phyloP scores from a whole-genome alignment of 2,113 vertebrate species.

The Saguinus imperator region DNA sequence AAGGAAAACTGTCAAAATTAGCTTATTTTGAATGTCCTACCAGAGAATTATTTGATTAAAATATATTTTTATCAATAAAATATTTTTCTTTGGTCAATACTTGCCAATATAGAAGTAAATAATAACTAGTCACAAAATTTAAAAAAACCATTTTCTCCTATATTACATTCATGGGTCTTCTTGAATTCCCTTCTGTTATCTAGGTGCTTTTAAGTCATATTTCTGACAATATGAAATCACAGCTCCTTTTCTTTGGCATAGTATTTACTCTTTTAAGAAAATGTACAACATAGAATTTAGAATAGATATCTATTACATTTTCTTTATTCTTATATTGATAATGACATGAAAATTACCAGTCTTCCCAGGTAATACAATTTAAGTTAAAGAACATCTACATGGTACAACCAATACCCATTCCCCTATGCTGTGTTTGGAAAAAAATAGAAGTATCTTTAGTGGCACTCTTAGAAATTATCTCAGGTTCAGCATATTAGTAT shows the following conservation, averaged over 20 bases:
- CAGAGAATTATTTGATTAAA: slow-evolving; percentile 36
- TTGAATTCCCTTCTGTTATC: neutral
- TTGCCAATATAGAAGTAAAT: neutral
- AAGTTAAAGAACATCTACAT: slow-evolving; percentile 50
- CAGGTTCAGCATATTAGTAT: neutral
- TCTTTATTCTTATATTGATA: slow-evolving; percentile 13
- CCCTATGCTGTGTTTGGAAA: slow-evolving; percentile 34
- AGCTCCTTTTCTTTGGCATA: slow-evolving; percentile 13
- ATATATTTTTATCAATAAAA: neutral
- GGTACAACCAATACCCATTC: slow-evolving; percentile 35
- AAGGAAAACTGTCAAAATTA: neutral
- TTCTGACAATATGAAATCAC: slow-evolving; percentile 29
- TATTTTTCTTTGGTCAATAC: neutral
- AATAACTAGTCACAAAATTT: neutral
- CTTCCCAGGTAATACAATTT: slow-evolving; percentile 21
- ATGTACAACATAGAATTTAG: neutral
- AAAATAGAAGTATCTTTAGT: neutral
- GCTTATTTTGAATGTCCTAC: neutral
- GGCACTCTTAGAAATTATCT: slow-evolving; percentile 51
- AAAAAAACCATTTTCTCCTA: neutral
- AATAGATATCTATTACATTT: slow-evolving; percentile 1
- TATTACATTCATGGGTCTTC: neutral
- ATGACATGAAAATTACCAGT: slow-evolving; percentile 1
- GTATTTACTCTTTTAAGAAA: neutral
- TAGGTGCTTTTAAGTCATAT: neutral